Conservation (phyloP, 92 coral and sea anemone genomes). For the Porites lobata region DNA sequence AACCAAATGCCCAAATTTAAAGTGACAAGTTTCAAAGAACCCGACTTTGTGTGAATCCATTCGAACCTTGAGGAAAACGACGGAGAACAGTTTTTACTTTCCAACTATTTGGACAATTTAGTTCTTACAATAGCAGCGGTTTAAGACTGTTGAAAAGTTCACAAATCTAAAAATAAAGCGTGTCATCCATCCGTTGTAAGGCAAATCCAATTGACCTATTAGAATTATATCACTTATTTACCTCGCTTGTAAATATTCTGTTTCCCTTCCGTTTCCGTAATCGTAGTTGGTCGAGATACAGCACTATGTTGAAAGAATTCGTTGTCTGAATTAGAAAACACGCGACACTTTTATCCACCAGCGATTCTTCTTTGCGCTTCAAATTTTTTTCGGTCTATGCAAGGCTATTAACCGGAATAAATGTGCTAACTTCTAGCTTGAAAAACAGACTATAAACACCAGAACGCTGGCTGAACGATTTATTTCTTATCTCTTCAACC, state of each 20-base stretch:
- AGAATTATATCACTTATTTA: neutral
- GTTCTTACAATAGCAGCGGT: neutral
- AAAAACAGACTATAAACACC: neutral
- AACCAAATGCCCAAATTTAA: no score
- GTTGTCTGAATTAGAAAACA: neutral
- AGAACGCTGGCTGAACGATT: neutral
- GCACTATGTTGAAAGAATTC: neutral
- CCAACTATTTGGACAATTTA: neutral
- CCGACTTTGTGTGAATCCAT: neutral
- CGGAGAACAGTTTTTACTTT: neutral
- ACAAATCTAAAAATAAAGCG: neutral
- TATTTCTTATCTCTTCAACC: neutral
- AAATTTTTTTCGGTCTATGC: neutral
- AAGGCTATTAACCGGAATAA: neutral
- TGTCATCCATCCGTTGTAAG: neutral
- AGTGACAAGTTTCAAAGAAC: neutral
- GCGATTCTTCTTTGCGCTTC: neutral
- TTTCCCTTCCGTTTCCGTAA: neutral
- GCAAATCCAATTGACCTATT: neutral
- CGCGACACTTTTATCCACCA: neutral
- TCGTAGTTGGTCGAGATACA: neutral
- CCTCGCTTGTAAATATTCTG: neutral
- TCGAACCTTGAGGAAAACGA: neutral
- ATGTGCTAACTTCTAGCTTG: neutral
- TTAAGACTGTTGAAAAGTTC: constrained; percentile 15